phyloP scores from a whole-genome alignment of 1,140 invertebrate genomes.

The Lysiphlebus fabarum region DNA sequence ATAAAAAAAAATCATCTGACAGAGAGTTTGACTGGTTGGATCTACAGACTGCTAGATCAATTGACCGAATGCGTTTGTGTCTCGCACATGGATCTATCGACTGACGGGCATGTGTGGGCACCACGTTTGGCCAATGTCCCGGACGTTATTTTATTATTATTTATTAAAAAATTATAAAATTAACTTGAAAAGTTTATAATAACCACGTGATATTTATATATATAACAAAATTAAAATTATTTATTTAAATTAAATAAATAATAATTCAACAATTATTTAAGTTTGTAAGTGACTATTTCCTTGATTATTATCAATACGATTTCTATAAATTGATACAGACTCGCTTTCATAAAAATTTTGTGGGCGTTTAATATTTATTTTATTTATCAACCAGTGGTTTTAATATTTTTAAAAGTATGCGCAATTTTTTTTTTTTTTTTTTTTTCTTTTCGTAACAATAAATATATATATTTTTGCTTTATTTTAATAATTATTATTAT shows the following conservation, averaged over 20 bases:
- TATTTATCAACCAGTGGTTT: no score
- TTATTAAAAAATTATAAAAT: conserved; percentile 3
- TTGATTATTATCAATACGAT: no score
- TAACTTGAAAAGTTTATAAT: background rate
- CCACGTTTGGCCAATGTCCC: conserved; percentile 12
- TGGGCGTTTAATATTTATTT: no score
- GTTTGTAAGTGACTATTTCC: no score
- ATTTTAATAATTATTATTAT: no score
- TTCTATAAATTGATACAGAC: no score
- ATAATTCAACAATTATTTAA: no score
- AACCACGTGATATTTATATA: background rate
- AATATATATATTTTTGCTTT: no score
- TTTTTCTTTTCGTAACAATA: no score
- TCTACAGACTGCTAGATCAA: conserved; percentile 8
- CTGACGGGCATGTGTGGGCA: conserved; percentile 12
- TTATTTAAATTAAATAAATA: background rate
- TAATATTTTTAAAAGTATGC: no score
- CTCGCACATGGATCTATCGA: conserved; percentile 22
- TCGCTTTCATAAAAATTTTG: no score
- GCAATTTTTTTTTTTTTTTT: no score
- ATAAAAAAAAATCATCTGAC: background rate
- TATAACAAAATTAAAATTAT: background rate
- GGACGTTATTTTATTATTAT: conserved; percentile 15
- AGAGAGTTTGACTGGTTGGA: background rate
- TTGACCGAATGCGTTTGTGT: conserved; percentile 6